Base-by-base conservation (phyloP, 2,797 vertebrate species). In the Squalus acanthias region DNA sequence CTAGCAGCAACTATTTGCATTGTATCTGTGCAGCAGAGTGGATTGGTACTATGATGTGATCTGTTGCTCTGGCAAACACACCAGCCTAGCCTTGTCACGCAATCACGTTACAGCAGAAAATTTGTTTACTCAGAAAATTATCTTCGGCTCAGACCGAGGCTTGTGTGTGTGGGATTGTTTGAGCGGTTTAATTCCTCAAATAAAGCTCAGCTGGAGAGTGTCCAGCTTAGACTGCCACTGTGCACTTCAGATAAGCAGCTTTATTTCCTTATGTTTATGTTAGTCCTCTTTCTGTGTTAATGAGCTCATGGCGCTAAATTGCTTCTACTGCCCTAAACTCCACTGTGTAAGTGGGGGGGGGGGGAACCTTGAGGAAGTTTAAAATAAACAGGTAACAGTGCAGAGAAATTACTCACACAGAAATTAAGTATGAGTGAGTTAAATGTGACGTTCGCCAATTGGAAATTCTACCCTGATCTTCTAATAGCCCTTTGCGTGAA, bases 41-140 rank as follows among this genome's bases (percentile, higher is more conserved):
- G 24, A 57, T 76, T 95, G 50, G 10, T 74, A 33, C 50, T 33
- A 22, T 17, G 46, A 17, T 24, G 46, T 95, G 46, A 95, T 60
- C 70, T 95, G 67, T 95, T 74, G 50, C 70, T 76, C 46, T 76
- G 70, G 26, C 70, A 74, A 74, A n/a, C 70, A 76, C 39, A 53
- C 39, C 1, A 20, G 70, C 70, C 94, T 46, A 74, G 94, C 94
- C 94, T 76, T 95, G 50, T 95, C 94, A 95, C 94, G 94, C 94
- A 95, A 95, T 95, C 94, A 76, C 50, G 15, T 74, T 57, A 76
- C 94, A 95, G 50, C 50, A 26, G 24, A 76, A 95, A n/a, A 70
- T 95, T 74, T 95, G 94, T 95, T 95, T 95, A 57, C 70, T 95
- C 94, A 76, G 94, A 33, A 95, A 72, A 74, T 74, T 72, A 95